Evolutionary conservation across 2,888 invertebrate genomes (phyloP).

Genomic region (Nasonia oneida): DNA sequence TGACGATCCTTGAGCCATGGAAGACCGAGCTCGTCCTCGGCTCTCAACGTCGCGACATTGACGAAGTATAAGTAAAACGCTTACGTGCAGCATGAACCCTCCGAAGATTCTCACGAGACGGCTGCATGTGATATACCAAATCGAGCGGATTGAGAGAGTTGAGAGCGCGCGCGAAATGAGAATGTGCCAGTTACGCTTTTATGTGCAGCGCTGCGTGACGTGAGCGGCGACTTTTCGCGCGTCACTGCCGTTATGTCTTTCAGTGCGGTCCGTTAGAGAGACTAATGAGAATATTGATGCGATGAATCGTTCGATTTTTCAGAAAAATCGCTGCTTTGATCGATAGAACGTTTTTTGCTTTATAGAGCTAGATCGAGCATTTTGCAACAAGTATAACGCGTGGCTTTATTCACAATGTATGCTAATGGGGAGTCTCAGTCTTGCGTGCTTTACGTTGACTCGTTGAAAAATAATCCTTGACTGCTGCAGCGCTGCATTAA

Average conservation of each 20-base stretch:
- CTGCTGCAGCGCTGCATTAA: not conserved
- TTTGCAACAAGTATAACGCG: too few species aligned
- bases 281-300: not conserved
- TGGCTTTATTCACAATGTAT: slow-evolving; percentile 7
- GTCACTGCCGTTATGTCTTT: not conserved
- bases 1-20: slow-evolving; percentile 31
- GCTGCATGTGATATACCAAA: slow-evolving; percentile 17
- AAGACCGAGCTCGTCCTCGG: slow-evolving; percentile 48
- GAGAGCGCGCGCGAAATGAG: slow-evolving; percentile 29
- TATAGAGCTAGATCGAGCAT: too few species aligned
- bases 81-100: not conserved
- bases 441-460: not conserved
- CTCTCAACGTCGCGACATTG: slow-evolving; percentile 3
- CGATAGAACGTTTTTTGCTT: too few species aligned
- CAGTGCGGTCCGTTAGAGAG: not conserved
- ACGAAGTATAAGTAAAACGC: not conserved
- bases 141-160: slow-evolving; percentile 27
- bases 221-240: not conserved
- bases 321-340: not conserved
- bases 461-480: slow-evolving; percentile 3
- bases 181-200: slow-evolving; percentile 33
- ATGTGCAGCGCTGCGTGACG: slow-evolving; percentile 7
- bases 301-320: not conserved
- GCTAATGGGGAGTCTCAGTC: not conserved
- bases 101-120: not conserved